Evolutionary conservation across 2,797 vertebrate species (phyloP), one percentile per base, ranked within the genome.

Genomic region (Anableps anableps): DNA sequence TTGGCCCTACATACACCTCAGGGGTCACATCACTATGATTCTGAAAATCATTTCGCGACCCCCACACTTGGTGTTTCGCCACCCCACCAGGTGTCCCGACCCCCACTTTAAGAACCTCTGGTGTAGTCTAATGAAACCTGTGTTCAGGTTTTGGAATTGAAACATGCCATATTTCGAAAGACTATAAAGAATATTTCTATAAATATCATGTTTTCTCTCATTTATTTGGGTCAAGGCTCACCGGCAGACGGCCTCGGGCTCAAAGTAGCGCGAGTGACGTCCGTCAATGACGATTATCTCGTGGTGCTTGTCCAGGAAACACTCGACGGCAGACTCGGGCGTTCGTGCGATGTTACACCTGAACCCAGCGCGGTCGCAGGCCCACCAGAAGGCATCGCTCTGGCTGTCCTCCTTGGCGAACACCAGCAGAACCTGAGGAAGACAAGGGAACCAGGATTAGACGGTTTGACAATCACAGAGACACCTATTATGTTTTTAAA

Each of bases 351-450:
- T 96, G 87, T 96, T 97, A 88, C 98, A 99, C 68, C 94, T 94
- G 91, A 98, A 99, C 0, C 97, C 98, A 0, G 98, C 98, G 70
- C 96, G 96, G 88, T 99, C 97, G 80, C 98, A 99, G 83, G 98
- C 98, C 98, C 98, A 98, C 97, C 97, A 98, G 93, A 99, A 98
- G 5, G 97, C 97, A 83, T 98, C 97, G 14, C 98, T 99, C 86
- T 99, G 98, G 86, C 94, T 96, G 89, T 99, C 98, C 94, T 99
- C 98, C 91, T 98, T 98, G 47, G 97, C 97, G 82, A 99, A 99
- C 81, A 99, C 95, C 87, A 99, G 94, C 93, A 99, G 95, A 93
- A 99, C 98, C 98, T 99, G 95, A 74, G 90, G 47, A 75, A 11
- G 77, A 71, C 31, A 31, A 31, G 45, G 34, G 23, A 1, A n/a